Conservation (phyloP, 2,113 vertebrate genomes). For the Oryzias curvinotus region DNA sequence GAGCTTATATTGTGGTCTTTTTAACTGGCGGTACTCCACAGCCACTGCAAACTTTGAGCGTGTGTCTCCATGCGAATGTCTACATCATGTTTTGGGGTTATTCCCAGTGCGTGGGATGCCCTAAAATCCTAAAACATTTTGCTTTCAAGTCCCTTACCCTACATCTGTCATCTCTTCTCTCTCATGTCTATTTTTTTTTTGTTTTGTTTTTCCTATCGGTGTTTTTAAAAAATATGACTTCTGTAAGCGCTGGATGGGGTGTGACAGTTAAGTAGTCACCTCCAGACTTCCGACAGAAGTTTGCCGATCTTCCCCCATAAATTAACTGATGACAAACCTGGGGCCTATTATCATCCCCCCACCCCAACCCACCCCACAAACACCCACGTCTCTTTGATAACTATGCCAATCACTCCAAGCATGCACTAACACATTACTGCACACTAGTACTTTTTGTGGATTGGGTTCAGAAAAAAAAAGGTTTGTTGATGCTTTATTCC, state of each 20-base stretch:
- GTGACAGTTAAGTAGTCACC: conserved; percentile 62
- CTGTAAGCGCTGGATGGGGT: conserved; percentile 35
- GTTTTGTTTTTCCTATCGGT: conserved; percentile 38
- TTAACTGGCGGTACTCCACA: conserved; percentile 73
- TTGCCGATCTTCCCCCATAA: conserved; percentile 54
- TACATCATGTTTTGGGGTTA: conserved; percentile 42
- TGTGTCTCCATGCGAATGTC: conserved; percentile 47
- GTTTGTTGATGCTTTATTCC: conserved; percentile 54
- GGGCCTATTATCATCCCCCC: conserved; percentile 49
- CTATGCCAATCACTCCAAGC: conserved; percentile 29
- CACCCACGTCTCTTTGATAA: conserved; percentile 54
- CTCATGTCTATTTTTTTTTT: conserved; percentile 17
- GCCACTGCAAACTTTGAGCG: conserved; percentile 48
- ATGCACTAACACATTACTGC: conserved; percentile 44
- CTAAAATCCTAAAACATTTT: conserved; percentile 27
- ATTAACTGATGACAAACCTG: conserved; percentile 61
- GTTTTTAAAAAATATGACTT: conserved; percentile 18
- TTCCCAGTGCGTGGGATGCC: conserved; percentile 48
- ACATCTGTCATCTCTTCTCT: conserved; percentile 21
- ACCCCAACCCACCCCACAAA: conserved; percentile 10
- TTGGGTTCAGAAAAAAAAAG: conserved; percentile 45
- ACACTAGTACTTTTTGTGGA: conserved; percentile 37
- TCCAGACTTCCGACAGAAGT: conserved; percentile 49
- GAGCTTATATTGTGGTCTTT: conserved; percentile 81
- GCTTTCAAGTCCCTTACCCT: conserved; percentile 27